Base-by-base conservation (phyloP, 2,113 vertebrate genomes). In the Siniperca chuatsi region DNA sequence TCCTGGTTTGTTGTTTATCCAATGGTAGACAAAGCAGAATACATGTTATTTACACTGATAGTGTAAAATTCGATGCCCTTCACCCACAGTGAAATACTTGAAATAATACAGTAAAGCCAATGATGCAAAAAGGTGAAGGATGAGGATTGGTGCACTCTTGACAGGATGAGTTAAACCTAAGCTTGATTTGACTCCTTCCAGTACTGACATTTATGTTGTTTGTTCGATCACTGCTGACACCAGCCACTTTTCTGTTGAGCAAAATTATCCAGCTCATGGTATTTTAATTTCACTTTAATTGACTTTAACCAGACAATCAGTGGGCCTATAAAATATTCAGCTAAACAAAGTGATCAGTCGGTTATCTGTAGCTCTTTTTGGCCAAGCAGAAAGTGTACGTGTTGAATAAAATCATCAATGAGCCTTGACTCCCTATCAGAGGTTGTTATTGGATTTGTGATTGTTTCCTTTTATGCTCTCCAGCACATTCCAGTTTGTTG, bases 31-130 rank as follows among this genome's bases (percentile, higher is more conserved):
- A 66, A 78, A 82, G 69, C 42, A 82, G 61, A 62, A 76, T 44
- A 82, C 78, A 73, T 16, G 13, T 7, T 87, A 82, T 86, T 78
- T 68, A 76, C 33, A 72, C 46, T n/a, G 71, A 79, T 55, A 65
- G 40, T 48, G 58, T 83, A 11, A 62, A 76, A 72, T 76, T 57
- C 11, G 33, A 10, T 67, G 44, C 12, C 29, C 21, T 75, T 78
- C 20, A 77, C 69, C 44, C 52, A 61, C 40, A 60, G 37, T 35
- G 46, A 73, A 81, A 44, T 67, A 54, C 52, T 71, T 82, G 15
- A 58, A 83, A 71, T 44, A 50, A 57, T 42, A 52, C 37, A 83
- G 15, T 42, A 46, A 70, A 55, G 7, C 33, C 46, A 57, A 80
- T 62, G 57, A 52, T 50, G 21, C 58, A 75, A 71, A 64, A 11